Conservation (phyloP, 2,888 invertebrate genomes). For the Ormia ochracea region DNA sequence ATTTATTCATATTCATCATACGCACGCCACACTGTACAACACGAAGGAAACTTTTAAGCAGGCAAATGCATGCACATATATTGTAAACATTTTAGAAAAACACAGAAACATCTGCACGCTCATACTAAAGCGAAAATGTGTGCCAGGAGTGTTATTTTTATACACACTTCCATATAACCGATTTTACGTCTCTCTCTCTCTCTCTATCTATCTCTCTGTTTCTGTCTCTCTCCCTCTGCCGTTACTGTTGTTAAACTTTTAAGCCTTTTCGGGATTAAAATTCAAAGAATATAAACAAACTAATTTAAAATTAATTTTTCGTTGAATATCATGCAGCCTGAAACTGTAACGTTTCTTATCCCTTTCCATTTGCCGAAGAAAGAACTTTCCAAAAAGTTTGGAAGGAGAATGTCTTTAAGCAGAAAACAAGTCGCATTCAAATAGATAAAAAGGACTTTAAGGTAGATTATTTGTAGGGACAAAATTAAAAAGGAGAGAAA, state of each 20-base stretch:
- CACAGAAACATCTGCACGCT: no score
- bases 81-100: conserved; percentile 25
- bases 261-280: conserved; percentile 43
- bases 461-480: background rate
- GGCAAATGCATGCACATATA: conserved; percentile 21
- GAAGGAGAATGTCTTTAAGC: background rate
- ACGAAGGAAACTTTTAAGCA: background rate
- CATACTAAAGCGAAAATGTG: conserved; percentile 1
- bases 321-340: conserved; percentile 6
- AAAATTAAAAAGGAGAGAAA: background rate
- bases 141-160: conserved; percentile 37
- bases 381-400: background rate
- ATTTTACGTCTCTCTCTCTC: background rate
- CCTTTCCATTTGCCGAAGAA: background rate
- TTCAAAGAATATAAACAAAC: background rate
- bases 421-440: background rate
- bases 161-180: conserved; percentile 20
- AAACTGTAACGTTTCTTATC: background rate
- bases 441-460: background rate
- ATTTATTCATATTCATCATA: conserved; percentile 11
- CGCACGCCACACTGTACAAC: background rate
- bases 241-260: conserved; percentile 17
- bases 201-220: background rate
- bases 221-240: background rate
- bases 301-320: conserved; percentile 17